These are phyloP conservation scores for Drosophila austrosaltans DNA, from an alignment of 2,888 invertebrate genomes.

Conservation along the genomic window DNA sequence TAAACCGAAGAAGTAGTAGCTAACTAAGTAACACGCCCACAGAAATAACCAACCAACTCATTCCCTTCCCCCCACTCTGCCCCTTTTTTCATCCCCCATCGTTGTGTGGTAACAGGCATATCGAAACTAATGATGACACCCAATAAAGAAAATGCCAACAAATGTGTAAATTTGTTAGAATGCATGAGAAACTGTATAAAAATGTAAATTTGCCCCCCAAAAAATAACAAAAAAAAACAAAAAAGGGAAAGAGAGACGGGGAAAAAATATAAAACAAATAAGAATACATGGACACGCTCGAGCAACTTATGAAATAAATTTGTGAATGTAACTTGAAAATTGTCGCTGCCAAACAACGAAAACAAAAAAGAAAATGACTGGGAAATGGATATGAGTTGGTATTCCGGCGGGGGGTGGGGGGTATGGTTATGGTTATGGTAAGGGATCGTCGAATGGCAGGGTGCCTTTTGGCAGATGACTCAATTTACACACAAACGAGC, in stretches of 20 bases:
- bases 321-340: slow-evolving; percentile 68
- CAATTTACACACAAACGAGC: slow-evolving; percentile 79
- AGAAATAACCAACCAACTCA: slow-evolving; percentile 37
- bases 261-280: slow-evolving; percentile 19
- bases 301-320: slow-evolving; percentile 63
- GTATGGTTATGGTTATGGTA: slow-evolving; percentile 22
- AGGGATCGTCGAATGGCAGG: slow-evolving; percentile 44
- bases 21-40: slow-evolving; percentile 65
- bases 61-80: slow-evolving; percentile 6
- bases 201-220: slow-evolving; percentile 58
- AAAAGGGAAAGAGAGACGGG: slow-evolving; percentile 16
- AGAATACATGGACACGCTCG: slow-evolving; percentile 51
- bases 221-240: neutral
- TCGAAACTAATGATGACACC: slow-evolving; percentile 78
- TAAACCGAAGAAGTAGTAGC: slow-evolving; percentile 40
- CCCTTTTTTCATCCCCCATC: neutral
- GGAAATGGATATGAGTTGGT: slow-evolving; percentile 22
- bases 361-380: slow-evolving; percentile 15
- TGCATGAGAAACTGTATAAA: slow-evolving; percentile 58
- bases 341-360: slow-evolving; percentile 56
- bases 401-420: slow-evolving; percentile 7
- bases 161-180: slow-evolving; percentile 77
- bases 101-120: slow-evolving; percentile 38
- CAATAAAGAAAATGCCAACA: slow-evolving; percentile 72
- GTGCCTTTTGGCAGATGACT: slow-evolving; percentile 70